A percentile compares a stretch with the other conserved stretches of the same genome.
These are phyloP conservation scores for Galendromus occidentalis DNA, from an alignment of 1,140 invertebrate genomes.

Conservation along the genomic window DNA sequence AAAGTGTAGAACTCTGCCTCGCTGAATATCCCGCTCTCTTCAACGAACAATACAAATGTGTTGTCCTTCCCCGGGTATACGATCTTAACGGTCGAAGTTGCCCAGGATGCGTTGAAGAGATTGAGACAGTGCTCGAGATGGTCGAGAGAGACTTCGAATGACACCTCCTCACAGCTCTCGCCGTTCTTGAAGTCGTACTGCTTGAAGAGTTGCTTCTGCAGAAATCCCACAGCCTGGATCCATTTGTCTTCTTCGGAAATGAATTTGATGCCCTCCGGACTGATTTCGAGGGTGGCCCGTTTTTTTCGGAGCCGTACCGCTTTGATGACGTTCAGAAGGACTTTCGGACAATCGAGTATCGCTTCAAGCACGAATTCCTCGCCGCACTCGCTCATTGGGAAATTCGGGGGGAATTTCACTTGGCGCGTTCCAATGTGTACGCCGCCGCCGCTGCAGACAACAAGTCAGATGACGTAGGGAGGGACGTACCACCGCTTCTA, in stretches of 20 bases:
- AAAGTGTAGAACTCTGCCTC: not conserved
- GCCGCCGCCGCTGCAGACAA: too few species aligned
- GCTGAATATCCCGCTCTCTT: not conserved
- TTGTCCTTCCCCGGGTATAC: not conserved
- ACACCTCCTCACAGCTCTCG: not conserved
- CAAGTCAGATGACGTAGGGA: too few species aligned
- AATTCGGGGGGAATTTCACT: too few species aligned
- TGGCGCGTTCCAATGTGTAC: too few species aligned
- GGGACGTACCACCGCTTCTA: too few species aligned
- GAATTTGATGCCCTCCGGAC: not conserved
- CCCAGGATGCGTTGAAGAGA: not conserved
- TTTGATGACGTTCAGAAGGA: not conserved
- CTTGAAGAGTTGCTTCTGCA: conserved; percentile 8
- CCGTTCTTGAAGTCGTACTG: not conserved
- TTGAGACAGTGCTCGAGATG: conserved; percentile 5
- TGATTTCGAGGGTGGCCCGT: not conserved
- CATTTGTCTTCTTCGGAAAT: conserved; percentile 3
- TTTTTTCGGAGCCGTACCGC: not conserved
- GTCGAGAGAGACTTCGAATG: conserved; percentile 1
- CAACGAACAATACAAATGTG: not conserved
- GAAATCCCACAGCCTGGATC: not conserved
- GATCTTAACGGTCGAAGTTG: not conserved
- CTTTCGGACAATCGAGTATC: conserved; percentile 3
- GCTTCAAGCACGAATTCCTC: not conserved
- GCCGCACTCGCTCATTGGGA: not conserved